phyloP scores from a whole-genome alignment of 2,797 vertebrate genomes.

The Margarornis squamiger region DNA sequence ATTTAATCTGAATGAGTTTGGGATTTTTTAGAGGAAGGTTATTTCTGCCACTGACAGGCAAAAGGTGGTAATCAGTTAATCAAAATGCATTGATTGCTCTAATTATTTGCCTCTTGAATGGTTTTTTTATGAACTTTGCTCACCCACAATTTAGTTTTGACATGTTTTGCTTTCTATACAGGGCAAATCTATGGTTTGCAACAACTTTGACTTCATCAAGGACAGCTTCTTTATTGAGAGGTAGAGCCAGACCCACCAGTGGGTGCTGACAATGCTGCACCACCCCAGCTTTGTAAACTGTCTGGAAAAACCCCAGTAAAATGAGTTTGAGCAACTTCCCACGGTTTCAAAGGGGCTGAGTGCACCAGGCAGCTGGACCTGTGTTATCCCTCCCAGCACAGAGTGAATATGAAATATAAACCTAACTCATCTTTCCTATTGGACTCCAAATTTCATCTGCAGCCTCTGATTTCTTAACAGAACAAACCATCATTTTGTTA shows the following conservation, averaged over 20 bases:
- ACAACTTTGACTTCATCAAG: not conserved
- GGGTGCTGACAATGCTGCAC: not conserved
- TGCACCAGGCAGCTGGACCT: not conserved
- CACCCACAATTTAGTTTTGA: not conserved
- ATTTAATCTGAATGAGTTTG: slow-evolving; percentile 24
- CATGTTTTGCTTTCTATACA: not conserved
- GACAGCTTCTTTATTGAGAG: not conserved
- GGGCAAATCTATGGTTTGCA: not conserved
- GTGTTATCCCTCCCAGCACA: not conserved
- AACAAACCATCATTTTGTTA: not conserved
- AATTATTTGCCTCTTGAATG: slow-evolving; percentile 16
- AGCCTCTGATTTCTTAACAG: not conserved
- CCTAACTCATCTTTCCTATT: not conserved
- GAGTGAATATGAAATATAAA: not conserved
- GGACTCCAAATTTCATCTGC: not conserved
- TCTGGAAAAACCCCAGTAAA: not conserved
- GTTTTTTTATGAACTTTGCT: not conserved
- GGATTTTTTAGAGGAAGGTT: slow-evolving; percentile 28
- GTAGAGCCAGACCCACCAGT: not conserved
- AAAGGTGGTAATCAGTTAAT: slow-evolving; percentile 59
- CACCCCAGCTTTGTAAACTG: not conserved
- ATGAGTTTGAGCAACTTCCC: not conserved
- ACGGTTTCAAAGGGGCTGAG: not conserved
- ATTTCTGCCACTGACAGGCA: slow-evolving; percentile 30
- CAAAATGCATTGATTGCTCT: slow-evolving; percentile 45